Percentiles rank a stretch among this genome's conserved stretches.
Evolutionary conservation across 1,140 invertebrate species (phyloP).

Genomic region (Mercenaria mercenaria): DNA sequence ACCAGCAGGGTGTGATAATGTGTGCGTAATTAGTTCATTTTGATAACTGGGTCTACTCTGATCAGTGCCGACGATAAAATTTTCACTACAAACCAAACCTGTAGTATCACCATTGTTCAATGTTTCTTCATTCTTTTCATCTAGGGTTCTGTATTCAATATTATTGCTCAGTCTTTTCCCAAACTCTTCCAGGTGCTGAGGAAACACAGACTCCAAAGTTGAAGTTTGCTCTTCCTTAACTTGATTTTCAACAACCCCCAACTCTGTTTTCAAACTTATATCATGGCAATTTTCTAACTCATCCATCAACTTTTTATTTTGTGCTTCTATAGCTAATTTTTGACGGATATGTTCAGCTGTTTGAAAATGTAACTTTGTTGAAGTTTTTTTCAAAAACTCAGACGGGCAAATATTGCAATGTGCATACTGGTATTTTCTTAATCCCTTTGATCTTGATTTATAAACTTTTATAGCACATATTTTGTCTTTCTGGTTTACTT

Average conservation of each 20-base stretch:
- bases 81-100: background rate
- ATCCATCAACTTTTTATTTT: background rate
- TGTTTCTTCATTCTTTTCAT: background rate
- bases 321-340: background rate
- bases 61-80: background rate
- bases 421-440: background rate
- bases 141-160: background rate
- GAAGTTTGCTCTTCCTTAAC: background rate
- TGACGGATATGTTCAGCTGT: background rate
- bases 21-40: no score
- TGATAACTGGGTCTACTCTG: background rate
- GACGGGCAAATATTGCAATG: background rate
- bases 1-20: no score
- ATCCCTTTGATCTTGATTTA: background rate
- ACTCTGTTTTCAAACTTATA: background rate
- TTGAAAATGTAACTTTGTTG: background rate
- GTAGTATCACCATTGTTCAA: background rate
- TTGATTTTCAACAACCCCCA: background rate
- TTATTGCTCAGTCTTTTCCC: background rate
- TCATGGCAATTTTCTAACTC: background rate
- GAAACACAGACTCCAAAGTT: background rate
- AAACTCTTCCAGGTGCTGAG: background rate
- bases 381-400: background rate
- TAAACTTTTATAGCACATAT: background rate
- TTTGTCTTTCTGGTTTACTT: background rate